Percentiles rank a stretch among this genome's conserved stretches.
Evolutionary conservation across 1,140 invertebrate genomes (phyloP).

Genomic region (Coelopa frigida): DNA sequence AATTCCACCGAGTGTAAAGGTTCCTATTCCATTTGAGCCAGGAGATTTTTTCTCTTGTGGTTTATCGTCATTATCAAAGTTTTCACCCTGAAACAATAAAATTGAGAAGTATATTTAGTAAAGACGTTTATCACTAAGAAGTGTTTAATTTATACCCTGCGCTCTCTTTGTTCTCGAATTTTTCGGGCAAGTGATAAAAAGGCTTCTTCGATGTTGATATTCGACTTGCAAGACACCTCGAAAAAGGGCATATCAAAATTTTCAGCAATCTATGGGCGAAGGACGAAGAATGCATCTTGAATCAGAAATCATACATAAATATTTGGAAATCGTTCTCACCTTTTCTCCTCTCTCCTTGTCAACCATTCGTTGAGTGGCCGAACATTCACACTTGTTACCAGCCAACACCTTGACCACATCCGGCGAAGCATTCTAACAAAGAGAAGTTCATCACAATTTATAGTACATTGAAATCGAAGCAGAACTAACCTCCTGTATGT

Average conservation of each 20-base stretch:
- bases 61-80: constrained; percentile 40
- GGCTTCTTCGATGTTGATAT: constrained; percentile 82
- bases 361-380: constrained; percentile 62
- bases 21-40: constrained; percentile 42
- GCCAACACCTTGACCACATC: constrained; percentile 78
- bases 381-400: constrained; percentile 76
- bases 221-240: constrained; percentile 85
- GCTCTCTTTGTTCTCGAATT: constrained; percentile 70
- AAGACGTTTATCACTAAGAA: not conserved
- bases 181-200: constrained; percentile 74
- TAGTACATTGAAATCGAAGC: no score
- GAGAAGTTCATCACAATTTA: not conserved
- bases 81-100: constrained; percentile 32
- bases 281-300: not conserved
- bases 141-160: constrained; percentile 50
- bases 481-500: constrained; percentile 69
- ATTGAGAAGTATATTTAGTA: not conserved
- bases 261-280: constrained; percentile 64
- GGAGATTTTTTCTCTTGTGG: constrained; percentile 42
- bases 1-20: constrained; percentile 39
- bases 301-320: not conserved
- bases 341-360: constrained; percentile 72
- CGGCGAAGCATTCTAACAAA: constrained; percentile 67
- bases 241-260: constrained; percentile 89
- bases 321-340: constrained; percentile 44